Conservation (phyloP, 1,140 invertebrate species). For the Gonioctena quinquepunctata region DNA sequence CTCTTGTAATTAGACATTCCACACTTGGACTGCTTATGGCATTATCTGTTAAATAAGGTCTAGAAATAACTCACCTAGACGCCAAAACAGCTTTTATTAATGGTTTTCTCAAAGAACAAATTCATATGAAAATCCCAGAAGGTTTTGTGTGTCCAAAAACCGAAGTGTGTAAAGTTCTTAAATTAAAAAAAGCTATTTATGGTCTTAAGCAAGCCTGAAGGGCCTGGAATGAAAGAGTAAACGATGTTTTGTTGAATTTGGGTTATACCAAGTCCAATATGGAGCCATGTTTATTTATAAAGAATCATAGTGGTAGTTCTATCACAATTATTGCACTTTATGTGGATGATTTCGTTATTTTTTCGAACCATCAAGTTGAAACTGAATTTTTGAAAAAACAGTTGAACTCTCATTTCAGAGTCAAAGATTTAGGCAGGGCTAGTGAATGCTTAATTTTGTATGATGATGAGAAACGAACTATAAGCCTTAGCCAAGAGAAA, state of each 20-base stretch:
- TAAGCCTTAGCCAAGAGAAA: conserved; percentile 27
- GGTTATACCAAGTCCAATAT: conserved; percentile 42
- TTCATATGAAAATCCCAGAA: conserved; percentile 48
- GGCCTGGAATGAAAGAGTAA: conserved; percentile 52
- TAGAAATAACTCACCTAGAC: conserved; percentile 43
- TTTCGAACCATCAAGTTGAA: conserved; percentile 41
- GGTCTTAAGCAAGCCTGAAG: conserved; percentile 56
- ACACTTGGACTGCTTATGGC: conserved; percentile 32
- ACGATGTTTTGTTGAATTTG: conserved; percentile 45
- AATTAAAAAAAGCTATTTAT: conserved; percentile 29
- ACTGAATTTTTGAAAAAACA: conserved; percentile 29
- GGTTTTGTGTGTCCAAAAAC: conserved; percentile 21
- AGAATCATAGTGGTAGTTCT: conserved; percentile 28
- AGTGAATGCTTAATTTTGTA: conserved; percentile 33
- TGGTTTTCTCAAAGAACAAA: conserved; percentile 46
- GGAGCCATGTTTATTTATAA: conserved; percentile 50
- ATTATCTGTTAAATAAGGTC: conserved; percentile 33
- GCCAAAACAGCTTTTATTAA: conserved; percentile 52
- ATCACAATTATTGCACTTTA: conserved; percentile 46
- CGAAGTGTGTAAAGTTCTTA: conserved; percentile 23
- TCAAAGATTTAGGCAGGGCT: conserved; percentile 34
- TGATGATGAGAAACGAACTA: not conserved
- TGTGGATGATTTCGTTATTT: conserved; percentile 53
- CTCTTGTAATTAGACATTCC: conserved; percentile 29
- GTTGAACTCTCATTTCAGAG: conserved; percentile 34